These are phyloP conservation scores for Hemicordylus capensis DNA, from an alignment of 2,113 vertebrate species.

Conservation along the genomic window DNA sequence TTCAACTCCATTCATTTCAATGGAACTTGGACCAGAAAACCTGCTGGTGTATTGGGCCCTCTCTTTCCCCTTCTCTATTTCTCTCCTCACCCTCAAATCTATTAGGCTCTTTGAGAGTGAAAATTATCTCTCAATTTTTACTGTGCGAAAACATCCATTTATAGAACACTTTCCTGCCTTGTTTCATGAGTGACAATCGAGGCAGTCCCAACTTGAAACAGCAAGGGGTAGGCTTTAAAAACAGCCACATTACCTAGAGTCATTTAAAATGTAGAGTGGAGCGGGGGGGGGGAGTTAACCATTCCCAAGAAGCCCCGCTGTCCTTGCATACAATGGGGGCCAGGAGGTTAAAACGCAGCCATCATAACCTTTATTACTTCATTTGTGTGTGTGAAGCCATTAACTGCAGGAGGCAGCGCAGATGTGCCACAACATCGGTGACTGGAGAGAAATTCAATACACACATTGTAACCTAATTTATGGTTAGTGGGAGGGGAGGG, in stretches of 20 bases:
- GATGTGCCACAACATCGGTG: slow-evolving; percentile 68
- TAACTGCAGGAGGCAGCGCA: slow-evolving; percentile 68
- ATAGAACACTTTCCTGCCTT: slow-evolving; percentile 12
- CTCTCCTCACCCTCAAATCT: neutral
- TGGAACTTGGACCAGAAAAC: too few relatives aligned
- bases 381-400: slow-evolving; percentile 64
- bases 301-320: slow-evolving; percentile 48
- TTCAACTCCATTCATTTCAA: too few relatives aligned
- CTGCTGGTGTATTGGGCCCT: too few relatives aligned
- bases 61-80: neutral
- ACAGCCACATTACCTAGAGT: neutral
- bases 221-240: neutral
- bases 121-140: slow-evolving; percentile 10
- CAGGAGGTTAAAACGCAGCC: slow-evolving; percentile 72
- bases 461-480: slow-evolving; percentile 68
- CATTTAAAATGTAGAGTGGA: neutral
- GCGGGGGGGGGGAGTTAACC: slow-evolving; percentile 25
- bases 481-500: slow-evolving; percentile 48
- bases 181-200: neutral
- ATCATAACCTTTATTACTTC: slow-evolving; percentile 73
- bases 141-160: fast-evolving
- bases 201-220: slow-evolving; percentile 33
- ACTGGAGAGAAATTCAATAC: slow-evolving; percentile 68
- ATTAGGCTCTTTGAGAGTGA: neutral
- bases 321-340: slow-evolving; percentile 53